These are phyloP conservation scores for Trilocha varians DNA, from an alignment of 2,888 invertebrate genomes.

Conservation along the genomic window DNA sequence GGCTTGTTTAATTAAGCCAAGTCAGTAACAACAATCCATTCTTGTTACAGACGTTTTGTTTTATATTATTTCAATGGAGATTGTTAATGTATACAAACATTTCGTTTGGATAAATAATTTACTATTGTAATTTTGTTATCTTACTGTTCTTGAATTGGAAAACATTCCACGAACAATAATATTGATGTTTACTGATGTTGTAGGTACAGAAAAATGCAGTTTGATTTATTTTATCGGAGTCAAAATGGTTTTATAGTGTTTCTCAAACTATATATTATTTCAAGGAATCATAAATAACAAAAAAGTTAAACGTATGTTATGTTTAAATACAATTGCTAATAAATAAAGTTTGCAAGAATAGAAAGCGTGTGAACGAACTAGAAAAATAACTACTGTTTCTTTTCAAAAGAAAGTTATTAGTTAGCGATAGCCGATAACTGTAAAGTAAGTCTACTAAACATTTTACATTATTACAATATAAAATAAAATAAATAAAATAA, in stretches of 20 bases:
- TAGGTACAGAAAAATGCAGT: too few relatives aligned
- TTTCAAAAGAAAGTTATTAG: neutral
- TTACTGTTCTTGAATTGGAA: neutral
- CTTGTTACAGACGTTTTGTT: conserved; percentile 45
- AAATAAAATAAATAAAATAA: too few relatives aligned
- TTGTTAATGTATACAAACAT: neutral
- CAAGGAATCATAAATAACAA: too few relatives aligned
- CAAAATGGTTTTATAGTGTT: too few relatives aligned
- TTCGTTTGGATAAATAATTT: neutral
- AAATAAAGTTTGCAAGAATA: neutral
- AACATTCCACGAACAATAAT: neutral
- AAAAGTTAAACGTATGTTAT: too few relatives aligned
- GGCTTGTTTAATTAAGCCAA: conserved; percentile 70
- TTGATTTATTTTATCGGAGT: too few relatives aligned
- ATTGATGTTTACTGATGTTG: neutral
- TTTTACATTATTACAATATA: too few relatives aligned
- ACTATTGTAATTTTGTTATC: neutral
- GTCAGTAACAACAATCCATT: conserved; percentile 67
- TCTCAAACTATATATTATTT: too few relatives aligned
- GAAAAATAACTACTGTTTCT: neutral
- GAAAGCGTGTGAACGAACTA: neutral
- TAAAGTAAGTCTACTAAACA: too few relatives aligned
- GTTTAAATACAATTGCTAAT: neutral
- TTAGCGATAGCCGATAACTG: too few relatives aligned
- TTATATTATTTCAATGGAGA: conserved; percentile 25